A percentile compares a stretch with the other conserved stretches of the same genome.
These are phyloP conservation scores for Periophthalmus modestus DNA, from an alignment of 2,113 vertebrate genomes.

Conservation along the genomic window DNA sequence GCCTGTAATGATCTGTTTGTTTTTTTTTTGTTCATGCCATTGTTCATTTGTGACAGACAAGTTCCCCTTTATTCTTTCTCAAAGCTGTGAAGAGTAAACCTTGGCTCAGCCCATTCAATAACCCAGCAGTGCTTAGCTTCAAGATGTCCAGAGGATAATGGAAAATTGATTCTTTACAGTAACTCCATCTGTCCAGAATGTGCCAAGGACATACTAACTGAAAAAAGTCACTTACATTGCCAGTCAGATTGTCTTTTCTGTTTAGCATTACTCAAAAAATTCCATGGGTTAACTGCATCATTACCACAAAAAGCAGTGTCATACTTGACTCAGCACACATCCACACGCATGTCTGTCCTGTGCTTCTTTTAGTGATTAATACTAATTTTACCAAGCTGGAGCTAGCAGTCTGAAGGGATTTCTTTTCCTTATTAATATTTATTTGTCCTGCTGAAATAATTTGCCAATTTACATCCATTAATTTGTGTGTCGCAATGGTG, in stretches of 20 bases:
- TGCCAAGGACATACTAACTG: not conserved
- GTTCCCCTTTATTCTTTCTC: not conserved
- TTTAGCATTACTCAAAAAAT: not conserved
- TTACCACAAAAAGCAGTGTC: not conserved
- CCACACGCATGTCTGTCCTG: too few relatives aligned
- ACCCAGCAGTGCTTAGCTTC: not conserved
- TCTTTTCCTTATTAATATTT: too few relatives aligned
- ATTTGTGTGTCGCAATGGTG: too few relatives aligned
- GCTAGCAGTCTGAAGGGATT: too few relatives aligned
- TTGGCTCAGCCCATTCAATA: not conserved
- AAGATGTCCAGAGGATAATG: slow-evolving; percentile 15
- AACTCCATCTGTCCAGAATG: not conserved
- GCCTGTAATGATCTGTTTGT: too few relatives aligned
- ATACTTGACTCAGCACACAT: too few relatives aligned
- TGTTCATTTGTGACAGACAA: not conserved
- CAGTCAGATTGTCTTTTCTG: not conserved
- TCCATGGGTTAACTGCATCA: not conserved
- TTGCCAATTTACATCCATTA: too few relatives aligned
- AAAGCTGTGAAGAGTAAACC: not conserved
- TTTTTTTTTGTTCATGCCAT: too few relatives aligned
- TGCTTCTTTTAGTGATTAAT: too few relatives aligned
- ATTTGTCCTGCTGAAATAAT: too few relatives aligned
- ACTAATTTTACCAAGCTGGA: too few relatives aligned
- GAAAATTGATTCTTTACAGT: slow-evolving; percentile 22
- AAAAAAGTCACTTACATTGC: not conserved